Percentiles rank a stretch among this genome's conserved stretches.
phyloP scores from a whole-genome alignment of 1,140 invertebrate genomes.

The Drosophila pectinifera region DNA sequence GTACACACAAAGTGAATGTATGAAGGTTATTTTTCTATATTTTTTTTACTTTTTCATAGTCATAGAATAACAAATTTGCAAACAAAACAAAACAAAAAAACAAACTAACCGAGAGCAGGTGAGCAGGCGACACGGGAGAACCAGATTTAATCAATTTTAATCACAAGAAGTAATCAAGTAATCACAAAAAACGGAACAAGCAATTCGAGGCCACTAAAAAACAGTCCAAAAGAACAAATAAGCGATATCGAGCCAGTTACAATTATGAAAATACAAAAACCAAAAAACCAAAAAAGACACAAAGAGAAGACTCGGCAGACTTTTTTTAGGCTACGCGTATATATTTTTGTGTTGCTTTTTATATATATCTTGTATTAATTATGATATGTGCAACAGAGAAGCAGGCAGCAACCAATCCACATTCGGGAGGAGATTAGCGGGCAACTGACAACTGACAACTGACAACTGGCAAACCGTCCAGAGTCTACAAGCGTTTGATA shows the following conservation, averaged over 20 bases:
- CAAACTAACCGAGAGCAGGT: constrained; percentile 34
- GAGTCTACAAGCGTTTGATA: constrained; percentile 77
- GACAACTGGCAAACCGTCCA: constrained; percentile 78
- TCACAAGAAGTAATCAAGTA: constrained; percentile 29
- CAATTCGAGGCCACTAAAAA: constrained; percentile 55
- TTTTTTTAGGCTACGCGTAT: constrained; percentile 70
- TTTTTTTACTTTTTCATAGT: constrained; percentile 84
- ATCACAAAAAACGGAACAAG: constrained; percentile 21
- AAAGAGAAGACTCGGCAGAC: constrained; percentile 43
- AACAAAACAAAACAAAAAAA: constrained; percentile 40
- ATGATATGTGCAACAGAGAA: constrained; percentile 20
- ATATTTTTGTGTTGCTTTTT: constrained; percentile 79
- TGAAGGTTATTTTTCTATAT: constrained; percentile 83
- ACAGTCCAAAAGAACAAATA: constrained; percentile 56
- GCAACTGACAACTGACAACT: constrained; percentile 60
- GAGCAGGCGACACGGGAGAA: constrained; percentile 13
- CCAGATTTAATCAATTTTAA: constrained; percentile 45
- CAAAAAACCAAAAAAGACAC: constrained; percentile 15
- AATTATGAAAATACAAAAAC: constrained; percentile 25
- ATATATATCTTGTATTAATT: constrained; percentile 47
- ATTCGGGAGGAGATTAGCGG: constrained; percentile 17
- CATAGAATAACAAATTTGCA: constrained; percentile 82
- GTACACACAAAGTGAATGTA: constrained; percentile 77
- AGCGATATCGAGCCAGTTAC: constrained; percentile 48
- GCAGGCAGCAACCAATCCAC: constrained; percentile 35